Evolutionary conservation across 2,888 invertebrate species (phyloP).

Genomic region (Tromatobia lineatoria): DNA sequence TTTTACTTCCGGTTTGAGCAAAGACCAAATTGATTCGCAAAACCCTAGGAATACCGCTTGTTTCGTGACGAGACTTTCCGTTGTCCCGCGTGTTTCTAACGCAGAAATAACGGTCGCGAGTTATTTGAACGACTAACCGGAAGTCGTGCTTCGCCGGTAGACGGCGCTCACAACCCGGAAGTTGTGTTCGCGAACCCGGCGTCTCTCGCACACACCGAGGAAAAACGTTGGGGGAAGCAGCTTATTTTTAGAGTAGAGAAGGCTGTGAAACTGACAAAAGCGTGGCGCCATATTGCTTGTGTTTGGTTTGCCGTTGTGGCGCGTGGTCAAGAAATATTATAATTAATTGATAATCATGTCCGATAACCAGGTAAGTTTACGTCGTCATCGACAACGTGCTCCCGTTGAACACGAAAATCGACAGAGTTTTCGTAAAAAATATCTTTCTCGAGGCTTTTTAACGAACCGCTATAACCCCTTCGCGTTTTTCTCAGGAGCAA

Average conservation of each 20-base stretch:
- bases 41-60: too few relatives aligned
- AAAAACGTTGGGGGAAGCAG: slow-evolving; percentile 53
- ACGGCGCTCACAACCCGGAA: slow-evolving; percentile 22
- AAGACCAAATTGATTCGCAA: neutral
- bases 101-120: too few relatives aligned
- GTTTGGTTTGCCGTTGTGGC: slow-evolving; percentile 84
- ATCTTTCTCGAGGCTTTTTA: neutral
- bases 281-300: slow-evolving; percentile 85
- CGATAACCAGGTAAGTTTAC: slow-evolving; percentile 83
- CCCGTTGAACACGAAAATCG: neutral
- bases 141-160: slow-evolving; percentile 16
- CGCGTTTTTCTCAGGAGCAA: slow-evolving; percentile 83
- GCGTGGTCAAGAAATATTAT: slow-evolving; percentile 82
- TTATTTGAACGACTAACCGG: neutral
- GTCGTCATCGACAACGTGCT: neutral
- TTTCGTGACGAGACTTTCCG: too few relatives aligned
- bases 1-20: neutral
- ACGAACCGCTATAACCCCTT: slow-evolving; percentile 76
- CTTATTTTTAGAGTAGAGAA: slow-evolving; percentile 68
- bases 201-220: slow-evolving; percentile 25
- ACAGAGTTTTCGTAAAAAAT: slow-evolving; percentile 39
- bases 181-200: slow-evolving; percentile 32
- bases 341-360: slow-evolving; percentile 82
- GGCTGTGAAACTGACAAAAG: slow-evolving; percentile 82
- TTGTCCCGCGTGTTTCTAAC: too few relatives aligned